Evolutionary conservation across 2,113 vertebrate genomes (phyloP).

Genomic region (Cathartes aura): DNA sequence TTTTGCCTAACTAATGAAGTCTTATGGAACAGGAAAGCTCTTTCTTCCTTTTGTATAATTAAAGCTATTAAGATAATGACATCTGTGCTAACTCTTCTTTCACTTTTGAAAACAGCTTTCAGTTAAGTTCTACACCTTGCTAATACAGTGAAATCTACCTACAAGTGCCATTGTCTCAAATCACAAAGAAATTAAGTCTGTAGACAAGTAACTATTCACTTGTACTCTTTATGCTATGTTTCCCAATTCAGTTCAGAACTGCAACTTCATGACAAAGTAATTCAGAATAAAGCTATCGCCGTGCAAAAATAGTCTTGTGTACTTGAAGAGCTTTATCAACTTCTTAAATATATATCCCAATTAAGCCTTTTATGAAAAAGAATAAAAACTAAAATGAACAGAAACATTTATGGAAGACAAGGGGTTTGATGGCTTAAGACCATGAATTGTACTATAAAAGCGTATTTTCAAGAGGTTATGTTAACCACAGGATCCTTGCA

Average conservation of each 20-base stretch:
- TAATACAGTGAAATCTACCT: background rate
- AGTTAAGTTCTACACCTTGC: background rate
- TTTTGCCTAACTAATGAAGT: background rate
- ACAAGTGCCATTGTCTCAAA: background rate
- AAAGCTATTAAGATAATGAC: background rate
- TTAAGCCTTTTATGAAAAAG: background rate
- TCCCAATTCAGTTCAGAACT: background rate
- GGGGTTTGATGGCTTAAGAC: background rate
- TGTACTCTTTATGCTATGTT: background rate
- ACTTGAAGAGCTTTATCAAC: background rate
- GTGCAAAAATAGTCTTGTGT: background rate
- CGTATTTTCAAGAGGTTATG: background rate
- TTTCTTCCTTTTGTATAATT: background rate
- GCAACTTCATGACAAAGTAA: background rate
- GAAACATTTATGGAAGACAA: background rate
- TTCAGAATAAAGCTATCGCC: background rate
- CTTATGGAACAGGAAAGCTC: background rate
- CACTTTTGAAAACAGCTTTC: background rate
- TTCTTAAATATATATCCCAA: background rate
- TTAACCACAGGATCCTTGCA: background rate
- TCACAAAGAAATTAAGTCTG: background rate
- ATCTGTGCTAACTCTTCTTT: background rate
- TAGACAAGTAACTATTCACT: background rate
- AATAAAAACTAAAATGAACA: conserved; percentile 6
- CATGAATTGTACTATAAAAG: background rate